Evolutionary conservation across 2,797 vertebrate genomes (phyloP).

Genomic region (Phyllotis vaccarum): DNA sequence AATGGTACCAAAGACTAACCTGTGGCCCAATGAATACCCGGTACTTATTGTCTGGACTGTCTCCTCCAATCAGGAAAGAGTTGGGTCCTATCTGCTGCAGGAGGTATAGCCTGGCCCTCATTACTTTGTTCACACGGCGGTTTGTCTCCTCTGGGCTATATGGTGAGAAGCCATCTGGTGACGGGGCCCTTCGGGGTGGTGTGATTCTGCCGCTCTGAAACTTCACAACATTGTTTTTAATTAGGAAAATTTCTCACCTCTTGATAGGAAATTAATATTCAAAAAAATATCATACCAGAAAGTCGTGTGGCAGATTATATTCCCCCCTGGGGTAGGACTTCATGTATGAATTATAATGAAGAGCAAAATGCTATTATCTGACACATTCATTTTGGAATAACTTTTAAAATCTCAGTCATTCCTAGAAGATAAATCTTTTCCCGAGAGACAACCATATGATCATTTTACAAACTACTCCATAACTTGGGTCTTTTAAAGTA

Average conservation of each 20-base stretch:
- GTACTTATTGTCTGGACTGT: conserved; percentile 95
- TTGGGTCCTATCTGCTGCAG: conserved; percentile 95
- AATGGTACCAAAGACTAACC: conserved; percentile 78
- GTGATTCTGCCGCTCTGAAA: conserved; percentile 95
- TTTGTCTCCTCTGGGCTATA: conserved; percentile 94
- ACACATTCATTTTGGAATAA: not conserved
- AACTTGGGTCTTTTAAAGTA: conserved; percentile 7
- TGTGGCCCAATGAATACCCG: conserved; percentile 95
- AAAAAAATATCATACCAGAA: not conserved
- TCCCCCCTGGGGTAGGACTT: not conserved
- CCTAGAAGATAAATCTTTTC: conserved; percentile 19
- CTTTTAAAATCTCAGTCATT: not conserved
- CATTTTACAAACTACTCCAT: conserved; percentile 24
- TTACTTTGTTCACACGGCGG: conserved; percentile 94
- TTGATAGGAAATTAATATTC: not conserved
- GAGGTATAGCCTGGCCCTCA: conserved; percentile 93
- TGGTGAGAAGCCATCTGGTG: conserved; percentile 94
- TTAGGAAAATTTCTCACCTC: conserved; percentile 29
- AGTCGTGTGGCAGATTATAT: not conserved
- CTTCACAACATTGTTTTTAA: conserved; percentile 79
- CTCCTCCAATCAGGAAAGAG: conserved; percentile 94
- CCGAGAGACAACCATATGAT: not conserved
- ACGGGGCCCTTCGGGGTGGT: conserved; percentile 93
- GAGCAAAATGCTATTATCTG: conserved; percentile 5
- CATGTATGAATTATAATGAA: not conserved